Percentiles rank a stretch among this genome's conserved stretches.
Conservation (phyloP, 2,797 vertebrate genomes). For the Menidia menidia region DNA sequence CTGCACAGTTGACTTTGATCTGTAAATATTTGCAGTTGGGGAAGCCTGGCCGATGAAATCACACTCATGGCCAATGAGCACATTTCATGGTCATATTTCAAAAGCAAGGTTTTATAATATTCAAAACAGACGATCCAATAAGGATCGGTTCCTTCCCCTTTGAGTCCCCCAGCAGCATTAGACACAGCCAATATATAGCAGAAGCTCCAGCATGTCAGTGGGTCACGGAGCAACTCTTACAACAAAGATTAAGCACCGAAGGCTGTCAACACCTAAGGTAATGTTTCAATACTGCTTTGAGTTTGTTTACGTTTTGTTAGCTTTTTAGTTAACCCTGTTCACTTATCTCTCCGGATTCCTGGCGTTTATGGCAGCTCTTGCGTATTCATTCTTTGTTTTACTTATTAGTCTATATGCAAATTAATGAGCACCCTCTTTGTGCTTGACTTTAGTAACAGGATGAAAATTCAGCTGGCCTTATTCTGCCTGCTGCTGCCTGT, state of each 20-base stretch:
- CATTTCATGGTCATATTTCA: background rate
- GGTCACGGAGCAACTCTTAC: background rate
- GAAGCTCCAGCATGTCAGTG: background rate
- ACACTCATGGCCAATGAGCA: background rate
- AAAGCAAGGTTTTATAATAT: background rate
- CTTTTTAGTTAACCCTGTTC: background rate
- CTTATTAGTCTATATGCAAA: background rate
- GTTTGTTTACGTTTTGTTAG: background rate
- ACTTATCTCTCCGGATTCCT: background rate
- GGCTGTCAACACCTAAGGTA: conserved; percentile 28
- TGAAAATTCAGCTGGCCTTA: conserved; percentile 46
- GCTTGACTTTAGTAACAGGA: conserved; percentile 40
- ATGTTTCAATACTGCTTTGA: background rate
- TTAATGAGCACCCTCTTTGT: background rate
- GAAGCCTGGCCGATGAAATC: conserved; percentile 6
- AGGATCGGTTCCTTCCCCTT: background rate
- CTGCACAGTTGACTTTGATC: conserved; percentile 29
- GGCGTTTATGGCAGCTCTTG: background rate
- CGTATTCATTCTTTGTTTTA: background rate
- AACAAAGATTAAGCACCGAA: background rate
- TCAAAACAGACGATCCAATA: conserved; percentile 1
- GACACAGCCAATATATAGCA: background rate
- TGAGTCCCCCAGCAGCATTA: background rate
- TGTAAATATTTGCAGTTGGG: conserved; percentile 59
- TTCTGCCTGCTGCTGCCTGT: conserved; percentile 53